Conservation (phyloP, 1,140 invertebrate genomes). For the Archivesica marissinica region DNA sequence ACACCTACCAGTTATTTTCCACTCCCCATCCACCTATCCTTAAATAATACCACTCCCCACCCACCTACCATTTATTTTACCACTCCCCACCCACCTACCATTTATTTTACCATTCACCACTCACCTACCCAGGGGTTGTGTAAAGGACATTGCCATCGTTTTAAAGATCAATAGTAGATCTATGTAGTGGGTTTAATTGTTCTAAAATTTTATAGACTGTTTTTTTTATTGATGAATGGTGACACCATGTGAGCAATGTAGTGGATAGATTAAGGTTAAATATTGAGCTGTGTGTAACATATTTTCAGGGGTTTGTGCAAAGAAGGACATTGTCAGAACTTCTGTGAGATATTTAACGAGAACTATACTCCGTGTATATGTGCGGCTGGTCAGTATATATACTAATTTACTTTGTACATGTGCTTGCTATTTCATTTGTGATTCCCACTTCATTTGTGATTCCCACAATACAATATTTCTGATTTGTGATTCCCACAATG, state of each 20-base stretch:
- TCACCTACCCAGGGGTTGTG: too few relatives aligned
- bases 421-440: too few relatives aligned
- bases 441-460: not conserved
- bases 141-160: too few relatives aligned
- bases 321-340: slow-evolving; percentile 46
- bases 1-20: too few relatives aligned
- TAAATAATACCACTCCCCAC: too few relatives aligned
- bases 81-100: too few relatives aligned
- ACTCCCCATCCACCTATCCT: too few relatives aligned
- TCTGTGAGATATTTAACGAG: slow-evolving; percentile 36
- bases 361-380: slow-evolving; percentile 55
- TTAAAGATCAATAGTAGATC: too few relatives aligned
- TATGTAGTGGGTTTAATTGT: not conserved
- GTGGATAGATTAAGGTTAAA: not conserved
- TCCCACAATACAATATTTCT: not conserved
- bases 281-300: not conserved
- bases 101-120: too few relatives aligned
- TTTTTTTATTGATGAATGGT: not conserved
- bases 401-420: not conserved
- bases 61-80: too few relatives aligned
- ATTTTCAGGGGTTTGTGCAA: slow-evolving; percentile 50
- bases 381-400: slow-evolving; percentile 6
- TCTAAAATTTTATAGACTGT: not conserved
- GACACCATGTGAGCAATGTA: not conserved
- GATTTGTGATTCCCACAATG: too few relatives aligned